Base-by-base conservation (phyloP, 2,888 invertebrate genomes). In the Clepsis dumicolana region DNA sequence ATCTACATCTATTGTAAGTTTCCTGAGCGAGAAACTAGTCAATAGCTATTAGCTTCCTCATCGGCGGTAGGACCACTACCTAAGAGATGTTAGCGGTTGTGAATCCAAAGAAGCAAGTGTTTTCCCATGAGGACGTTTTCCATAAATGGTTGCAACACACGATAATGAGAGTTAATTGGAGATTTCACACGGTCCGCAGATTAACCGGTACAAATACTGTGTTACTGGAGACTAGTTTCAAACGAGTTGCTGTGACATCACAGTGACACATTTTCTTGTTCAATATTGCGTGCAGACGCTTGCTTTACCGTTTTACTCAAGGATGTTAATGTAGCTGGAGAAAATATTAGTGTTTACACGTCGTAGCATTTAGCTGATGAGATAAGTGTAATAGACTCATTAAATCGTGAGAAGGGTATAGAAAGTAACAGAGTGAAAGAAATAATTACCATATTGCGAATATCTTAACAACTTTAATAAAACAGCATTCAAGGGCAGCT, bases 141-240 rank as follows among this genome's bases (percentile, higher is more conserved):
- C 76, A 71, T 80, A 75, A 75, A 81, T 74, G 77, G 80, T 74
- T 65, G 70, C 63, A 65, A 71, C 73, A 73, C 75, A 71, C 71
- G 68, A 76, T 82, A 80, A 81, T 78, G 72, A 73, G 74, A 74
- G 74, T 74, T 83, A 84, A 89, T 88, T 87, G 84, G 80, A 81
- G 74, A 81, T 81, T 87, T 85, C 86, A 86, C 85, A 84, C 83
- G 79, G 80, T 80, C 75, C 71, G 65, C 72, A 71, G 71, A 59
- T 75, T 76, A 79, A 80, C 76, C 77, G 75, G 75, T 73, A 71
- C 72, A 71, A 61, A 72, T 66, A 77, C 65, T 72, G 68, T 64
- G 53, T 71, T 73, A 72, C 68, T 27, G 50, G 62, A 65, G 57
- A 57, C 64, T 71, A 74, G 72, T 73, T 77, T 77, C 76, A 71